Conservation (phyloP, 2,888 invertebrate species). For the Drosophila diplacantha region DNA sequence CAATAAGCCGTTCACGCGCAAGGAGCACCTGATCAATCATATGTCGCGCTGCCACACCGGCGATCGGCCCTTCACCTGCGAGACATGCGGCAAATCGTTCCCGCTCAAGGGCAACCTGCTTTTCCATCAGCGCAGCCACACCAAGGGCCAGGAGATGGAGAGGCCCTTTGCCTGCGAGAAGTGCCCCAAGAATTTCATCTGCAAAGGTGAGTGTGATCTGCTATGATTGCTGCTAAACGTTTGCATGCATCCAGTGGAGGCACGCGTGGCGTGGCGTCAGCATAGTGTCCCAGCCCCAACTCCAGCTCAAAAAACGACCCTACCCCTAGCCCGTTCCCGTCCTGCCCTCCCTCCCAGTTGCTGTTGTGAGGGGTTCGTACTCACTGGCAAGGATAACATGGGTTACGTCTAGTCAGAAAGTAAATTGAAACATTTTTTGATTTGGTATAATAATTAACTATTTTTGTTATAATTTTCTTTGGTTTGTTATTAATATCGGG, state of each 20-base stretch:
- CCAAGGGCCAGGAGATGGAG: slow-evolving; percentile 83
- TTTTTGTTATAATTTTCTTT: not conserved
- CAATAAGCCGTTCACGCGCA: slow-evolving; percentile 90
- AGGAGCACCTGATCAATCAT: slow-evolving; percentile 91
- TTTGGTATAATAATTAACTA: not conserved
- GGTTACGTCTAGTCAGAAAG: slow-evolving; percentile 4
- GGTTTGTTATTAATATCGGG: not conserved
- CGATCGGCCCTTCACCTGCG: slow-evolving; percentile 89
- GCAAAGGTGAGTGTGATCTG: slow-evolving; percentile 82
- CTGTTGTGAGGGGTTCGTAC: slow-evolving; percentile 25
- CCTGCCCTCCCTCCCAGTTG: slow-evolving; percentile 10
- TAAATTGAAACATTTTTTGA: not conserved
- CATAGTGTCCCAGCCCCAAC: slow-evolving; percentile 55
- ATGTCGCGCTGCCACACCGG: slow-evolving; percentile 85
- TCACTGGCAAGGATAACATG: not conserved
- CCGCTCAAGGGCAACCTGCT: slow-evolving; percentile 89
- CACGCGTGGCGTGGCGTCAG: slow-evolving; percentile 66
- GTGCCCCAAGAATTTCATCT: slow-evolving; percentile 91
- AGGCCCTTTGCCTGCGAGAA: slow-evolving; percentile 88
- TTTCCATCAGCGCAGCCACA: slow-evolving; percentile 92
- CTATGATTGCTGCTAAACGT: slow-evolving; percentile 35
- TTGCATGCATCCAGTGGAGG: slow-evolving; percentile 31
- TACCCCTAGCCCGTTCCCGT: not conserved
- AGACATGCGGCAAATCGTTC: slow-evolving; percentile 91
- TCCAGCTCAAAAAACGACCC: slow-evolving; percentile 1